Conservation (phyloP, 1,140 invertebrate species). For the Rhagoletis pomonella region DNA sequence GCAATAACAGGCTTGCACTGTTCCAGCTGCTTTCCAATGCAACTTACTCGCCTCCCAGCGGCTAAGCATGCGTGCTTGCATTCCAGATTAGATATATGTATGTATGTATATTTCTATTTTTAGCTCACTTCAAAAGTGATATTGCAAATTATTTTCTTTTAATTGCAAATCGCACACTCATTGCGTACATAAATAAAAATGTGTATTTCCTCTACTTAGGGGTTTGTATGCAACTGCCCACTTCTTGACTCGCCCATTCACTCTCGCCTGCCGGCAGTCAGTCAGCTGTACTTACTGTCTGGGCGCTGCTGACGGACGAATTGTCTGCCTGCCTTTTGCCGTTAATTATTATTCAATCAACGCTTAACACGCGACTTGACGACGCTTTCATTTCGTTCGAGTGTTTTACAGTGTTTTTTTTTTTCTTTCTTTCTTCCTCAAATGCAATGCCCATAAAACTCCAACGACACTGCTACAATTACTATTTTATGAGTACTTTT, state of each 20-base stretch:
- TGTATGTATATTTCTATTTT: not conserved
- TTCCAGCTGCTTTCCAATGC: not conserved
- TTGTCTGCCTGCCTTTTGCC: not conserved
- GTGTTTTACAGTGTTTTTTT: not conserved
- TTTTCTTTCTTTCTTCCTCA: not conserved
- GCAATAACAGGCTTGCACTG: not conserved
- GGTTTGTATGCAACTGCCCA: not conserved
- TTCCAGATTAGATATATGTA: not conserved
- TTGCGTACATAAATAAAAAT: not conserved
- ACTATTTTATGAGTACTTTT: not conserved
- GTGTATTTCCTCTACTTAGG: too few species aligned
- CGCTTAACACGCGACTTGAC: slow-evolving; percentile 17
- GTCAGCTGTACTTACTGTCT: not conserved
- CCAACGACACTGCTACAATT: not conserved
- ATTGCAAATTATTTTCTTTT: not conserved
- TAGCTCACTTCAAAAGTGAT: slow-evolving; percentile 11
- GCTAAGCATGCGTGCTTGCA: not conserved
- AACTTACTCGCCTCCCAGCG: not conserved
- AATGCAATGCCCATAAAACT: not conserved
- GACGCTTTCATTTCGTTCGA: slow-evolving; percentile 6
- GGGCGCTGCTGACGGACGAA: not conserved
- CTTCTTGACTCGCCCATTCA: not conserved
- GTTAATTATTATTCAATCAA: slow-evolving; percentile 41
- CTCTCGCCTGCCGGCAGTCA: not conserved
- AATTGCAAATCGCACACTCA: not conserved